phyloP scores from a whole-genome alignment of 2,113 vertebrate species.

The Aspidoscelis tigris region DNA sequence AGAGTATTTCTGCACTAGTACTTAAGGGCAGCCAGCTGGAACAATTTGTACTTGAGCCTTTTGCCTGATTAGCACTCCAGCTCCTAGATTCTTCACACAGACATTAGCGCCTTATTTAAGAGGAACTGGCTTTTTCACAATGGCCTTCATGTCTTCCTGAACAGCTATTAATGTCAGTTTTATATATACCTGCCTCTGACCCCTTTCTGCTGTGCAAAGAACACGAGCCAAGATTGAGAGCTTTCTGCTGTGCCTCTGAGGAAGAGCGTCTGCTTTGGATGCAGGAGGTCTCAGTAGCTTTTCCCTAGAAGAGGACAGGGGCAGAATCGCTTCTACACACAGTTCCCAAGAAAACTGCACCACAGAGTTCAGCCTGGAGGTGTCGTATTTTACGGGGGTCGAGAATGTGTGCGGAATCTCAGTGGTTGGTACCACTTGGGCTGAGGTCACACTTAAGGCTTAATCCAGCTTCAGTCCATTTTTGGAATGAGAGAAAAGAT shows the following conservation, averaged over 20 bases:
- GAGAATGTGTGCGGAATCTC: no score
- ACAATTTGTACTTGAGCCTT: neutral
- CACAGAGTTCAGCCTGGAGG: no score
- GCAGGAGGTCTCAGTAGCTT: no score
- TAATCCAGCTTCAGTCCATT: no score
- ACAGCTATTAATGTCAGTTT: neutral
- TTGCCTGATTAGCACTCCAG: neutral
- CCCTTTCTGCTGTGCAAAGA: neutral
- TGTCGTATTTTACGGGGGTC: no score
- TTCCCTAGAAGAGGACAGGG: no score
- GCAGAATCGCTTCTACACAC: neutral
- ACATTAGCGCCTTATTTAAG: slow-evolving; percentile 1
- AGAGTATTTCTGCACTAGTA: neutral
- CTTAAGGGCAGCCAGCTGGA: neutral
- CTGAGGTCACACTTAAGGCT: no score
- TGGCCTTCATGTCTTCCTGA: neutral
- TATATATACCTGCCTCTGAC: neutral
- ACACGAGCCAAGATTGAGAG: neutral
- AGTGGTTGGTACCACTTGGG: no score
- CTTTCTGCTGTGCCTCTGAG: neutral
- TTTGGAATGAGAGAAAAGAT: no score
- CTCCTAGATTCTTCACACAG: neutral
- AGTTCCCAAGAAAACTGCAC: no score
- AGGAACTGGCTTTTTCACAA: slow-evolving; percentile 3
- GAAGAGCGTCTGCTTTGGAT: no score